Conservation (phyloP, 2,113 vertebrate genomes). For the Syrrhaptes paradoxus region DNA sequence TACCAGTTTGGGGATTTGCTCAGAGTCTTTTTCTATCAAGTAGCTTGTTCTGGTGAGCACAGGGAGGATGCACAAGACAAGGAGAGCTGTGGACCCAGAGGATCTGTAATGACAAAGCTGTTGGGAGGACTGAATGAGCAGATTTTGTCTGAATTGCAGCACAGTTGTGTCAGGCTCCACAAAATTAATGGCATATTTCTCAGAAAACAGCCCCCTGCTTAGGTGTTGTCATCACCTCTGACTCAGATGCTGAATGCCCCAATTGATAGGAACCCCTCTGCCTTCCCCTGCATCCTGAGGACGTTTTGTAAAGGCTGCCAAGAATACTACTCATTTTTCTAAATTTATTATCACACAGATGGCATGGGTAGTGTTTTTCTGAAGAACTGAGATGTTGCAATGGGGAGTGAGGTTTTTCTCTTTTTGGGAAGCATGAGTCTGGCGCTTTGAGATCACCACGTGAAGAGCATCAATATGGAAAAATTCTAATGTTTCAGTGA, state of each 20-base stretch:
- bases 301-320: slow-evolving; percentile 8
- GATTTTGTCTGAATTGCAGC: not conserved
- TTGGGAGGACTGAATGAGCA: not conserved
- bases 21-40: not conserved
- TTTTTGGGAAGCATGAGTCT: slow-evolving; percentile 8
- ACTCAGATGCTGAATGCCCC: slow-evolving; percentile 1
- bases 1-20: not conserved
- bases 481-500: not conserved
- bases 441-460: not conserved
- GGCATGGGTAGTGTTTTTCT: slow-evolving; percentile 23
- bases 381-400: not conserved
- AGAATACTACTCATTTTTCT: slow-evolving; percentile 39
- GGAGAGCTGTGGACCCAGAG: not conserved
- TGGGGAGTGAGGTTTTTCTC: not conserved
- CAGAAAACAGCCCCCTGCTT: slow-evolving; percentile 14
- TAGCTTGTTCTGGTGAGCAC: not conserved
- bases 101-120: not conserved
- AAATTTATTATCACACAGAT: slow-evolving; percentile 37
- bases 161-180: not conserved
- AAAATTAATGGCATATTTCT: not conserved
- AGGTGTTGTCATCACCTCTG: not conserved
- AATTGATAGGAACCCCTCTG: not conserved
- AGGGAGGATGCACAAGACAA: not conserved
- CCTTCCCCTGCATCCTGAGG: not conserved
- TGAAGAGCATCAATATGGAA: not conserved